Percentiles rank a stretch among this genome's conserved stretches.
These are phyloP conservation scores for Desoria tigrina DNA, from an alignment of 2,888 invertebrate genomes.

Conservation along the genomic window DNA sequence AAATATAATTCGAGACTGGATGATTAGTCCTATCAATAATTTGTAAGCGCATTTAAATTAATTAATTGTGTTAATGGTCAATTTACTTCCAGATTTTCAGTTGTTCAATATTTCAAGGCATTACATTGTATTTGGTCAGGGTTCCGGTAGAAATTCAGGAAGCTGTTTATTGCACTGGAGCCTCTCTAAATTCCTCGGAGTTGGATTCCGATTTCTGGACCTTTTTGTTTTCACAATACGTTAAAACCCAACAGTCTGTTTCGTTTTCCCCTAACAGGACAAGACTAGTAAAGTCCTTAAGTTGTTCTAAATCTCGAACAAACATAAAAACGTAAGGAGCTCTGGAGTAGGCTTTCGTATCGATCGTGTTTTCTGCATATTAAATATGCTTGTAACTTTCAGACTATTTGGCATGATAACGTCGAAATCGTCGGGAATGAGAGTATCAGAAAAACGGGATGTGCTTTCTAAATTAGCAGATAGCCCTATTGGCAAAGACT, in stretches of 20 bases:
- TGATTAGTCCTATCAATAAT: no score
- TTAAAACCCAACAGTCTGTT: background rate
- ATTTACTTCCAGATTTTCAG: no score
- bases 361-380: no score
- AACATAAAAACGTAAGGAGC: no score
- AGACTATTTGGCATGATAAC: no score
- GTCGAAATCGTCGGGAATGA: no score
- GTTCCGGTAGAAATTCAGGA: slow-evolving; percentile 20
- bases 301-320: background rate
- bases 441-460: background rate
- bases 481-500: background rate
- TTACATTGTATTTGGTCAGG: no score
- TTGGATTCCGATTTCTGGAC: slow-evolving; percentile 12
- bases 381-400: no score
- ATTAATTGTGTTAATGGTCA: no score
- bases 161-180: slow-evolving; percentile 17
- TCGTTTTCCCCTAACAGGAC: background rate
- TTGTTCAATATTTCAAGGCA: no score
- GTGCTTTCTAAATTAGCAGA: background rate
- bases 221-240: background rate
- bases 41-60: no score
- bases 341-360: no score
- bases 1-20: background rate
- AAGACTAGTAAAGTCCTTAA: background rate
- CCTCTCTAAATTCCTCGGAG: background rate